phyloP scores from a whole-genome alignment of 2,797 vertebrate species.

The Danio tinwini region DNA sequence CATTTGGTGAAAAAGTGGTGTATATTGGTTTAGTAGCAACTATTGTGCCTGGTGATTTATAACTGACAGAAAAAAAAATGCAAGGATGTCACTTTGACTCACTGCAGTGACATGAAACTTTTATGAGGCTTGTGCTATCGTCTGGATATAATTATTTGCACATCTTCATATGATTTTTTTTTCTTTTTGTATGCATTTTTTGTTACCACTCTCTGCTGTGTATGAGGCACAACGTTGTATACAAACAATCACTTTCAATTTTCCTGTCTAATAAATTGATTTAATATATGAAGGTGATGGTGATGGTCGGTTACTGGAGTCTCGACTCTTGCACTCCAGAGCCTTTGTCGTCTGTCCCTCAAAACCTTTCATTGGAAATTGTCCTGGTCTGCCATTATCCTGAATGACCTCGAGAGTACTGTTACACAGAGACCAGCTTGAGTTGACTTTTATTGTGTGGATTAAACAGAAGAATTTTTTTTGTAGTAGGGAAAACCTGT shows the following conservation, averaged over 20 bases:
- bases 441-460: background rate
- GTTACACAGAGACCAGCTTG: slow-evolving; percentile 27
- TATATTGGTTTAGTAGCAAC: slow-evolving; percentile 67
- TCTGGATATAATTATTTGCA: slow-evolving; percentile 39
- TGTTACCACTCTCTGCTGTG: slow-evolving; percentile 37
- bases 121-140: slow-evolving; percentile 31
- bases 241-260: slow-evolving; percentile 32
- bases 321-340: background rate
- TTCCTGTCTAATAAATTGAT: slow-evolving; percentile 24
- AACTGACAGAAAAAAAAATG: slow-evolving; percentile 48
- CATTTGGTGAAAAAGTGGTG: background rate
- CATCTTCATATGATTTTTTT: slow-evolving; percentile 33
- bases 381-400: slow-evolving; percentile 17
- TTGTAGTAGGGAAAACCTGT: slow-evolving; percentile 7
- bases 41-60: slow-evolving; percentile 76
- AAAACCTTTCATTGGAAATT: slow-evolving; percentile 22
- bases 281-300: slow-evolving; percentile 68
- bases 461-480: slow-evolving; percentile 14
- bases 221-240: slow-evolving; percentile 38
- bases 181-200: slow-evolving; percentile 29
- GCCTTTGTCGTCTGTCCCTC: background rate
- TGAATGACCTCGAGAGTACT: slow-evolving; percentile 40
- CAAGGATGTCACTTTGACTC: slow-evolving; percentile 38
- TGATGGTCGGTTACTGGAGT: slow-evolving; percentile 48
- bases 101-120: slow-evolving; percentile 35